Percentiles rank a stretch among this genome's conserved stretches.
Evolutionary conservation across 2,888 invertebrate species (phyloP).

Genomic region (Hemistola chrysoprasaria): DNA sequence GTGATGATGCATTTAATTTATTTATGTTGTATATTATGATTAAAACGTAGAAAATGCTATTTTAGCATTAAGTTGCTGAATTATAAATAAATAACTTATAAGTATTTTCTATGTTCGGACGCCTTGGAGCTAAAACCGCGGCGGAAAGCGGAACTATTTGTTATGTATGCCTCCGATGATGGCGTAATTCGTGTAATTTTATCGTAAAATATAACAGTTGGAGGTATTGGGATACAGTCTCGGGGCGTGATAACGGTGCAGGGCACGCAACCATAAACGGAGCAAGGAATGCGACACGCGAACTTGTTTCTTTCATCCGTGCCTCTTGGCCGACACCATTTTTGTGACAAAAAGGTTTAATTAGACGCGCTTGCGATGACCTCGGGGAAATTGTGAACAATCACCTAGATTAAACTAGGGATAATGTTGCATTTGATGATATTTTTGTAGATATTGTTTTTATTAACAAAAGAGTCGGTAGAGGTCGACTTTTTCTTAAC

Average conservation of each 20-base stretch:
- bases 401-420: slow-evolving; percentile 4
- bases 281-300: slow-evolving; percentile 36
- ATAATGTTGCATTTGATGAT: neutral
- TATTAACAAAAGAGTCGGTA: too few relatives aligned
- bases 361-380: slow-evolving; percentile 5
- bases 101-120: too few relatives aligned
- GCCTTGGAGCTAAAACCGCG: too few relatives aligned
- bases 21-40: too few relatives aligned
- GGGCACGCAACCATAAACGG: slow-evolving; percentile 43
- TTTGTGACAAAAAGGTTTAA: slow-evolving; percentile 19
- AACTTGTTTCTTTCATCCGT: slow-evolving; percentile 24
- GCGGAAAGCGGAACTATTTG: slow-evolving; percentile 32
- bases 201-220: slow-evolving; percentile 54
- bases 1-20: neutral
- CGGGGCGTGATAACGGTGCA: slow-evolving; percentile 52
- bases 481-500: too few relatives aligned
- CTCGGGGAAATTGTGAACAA: neutral
- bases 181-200: slow-evolving; percentile 59
- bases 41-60: too few relatives aligned
- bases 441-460: too few relatives aligned
- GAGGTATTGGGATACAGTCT: slow-evolving; percentile 51
- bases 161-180: slow-evolving; percentile 36
- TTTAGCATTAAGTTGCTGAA: too few relatives aligned
- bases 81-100: neutral
- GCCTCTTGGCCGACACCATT: slow-evolving; percentile 17